These are phyloP conservation scores for Hippocampus comes DNA, from an alignment of 2,113 vertebrate genomes.

Conservation along the genomic window DNA sequence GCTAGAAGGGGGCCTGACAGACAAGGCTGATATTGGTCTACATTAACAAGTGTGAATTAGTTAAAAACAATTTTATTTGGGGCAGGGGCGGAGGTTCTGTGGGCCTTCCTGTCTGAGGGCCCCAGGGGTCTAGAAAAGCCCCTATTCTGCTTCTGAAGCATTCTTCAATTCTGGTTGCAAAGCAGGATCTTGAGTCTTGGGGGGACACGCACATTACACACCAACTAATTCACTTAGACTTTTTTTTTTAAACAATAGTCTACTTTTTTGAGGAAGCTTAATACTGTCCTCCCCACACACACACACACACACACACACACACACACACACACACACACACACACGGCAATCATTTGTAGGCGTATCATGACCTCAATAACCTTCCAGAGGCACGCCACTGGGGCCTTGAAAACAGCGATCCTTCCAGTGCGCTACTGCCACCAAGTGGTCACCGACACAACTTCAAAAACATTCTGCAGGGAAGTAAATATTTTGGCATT, in stretches of 20 bases:
- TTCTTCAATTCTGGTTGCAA: neutral
- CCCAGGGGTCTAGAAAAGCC: neutral
- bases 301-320: constrained; percentile 20
- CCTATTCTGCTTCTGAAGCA: neutral
- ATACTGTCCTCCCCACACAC: constrained; percentile 65
- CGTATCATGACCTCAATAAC: constrained; percentile 66
- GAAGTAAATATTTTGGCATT: neutral
- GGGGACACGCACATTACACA: neutral
- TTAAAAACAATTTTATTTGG: too few species aligned
- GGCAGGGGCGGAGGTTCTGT: neutral
- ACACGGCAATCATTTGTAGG: constrained; percentile 58
- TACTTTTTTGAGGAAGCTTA: constrained; percentile 65
- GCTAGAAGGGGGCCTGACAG: neutral
- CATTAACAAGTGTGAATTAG: too few species aligned
- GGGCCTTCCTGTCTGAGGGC: neutral
- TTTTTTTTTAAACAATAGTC: constrained; percentile 46
- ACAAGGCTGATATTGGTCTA: neutral
- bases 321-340: constrained; percentile 47
- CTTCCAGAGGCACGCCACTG: constrained; percentile 34
- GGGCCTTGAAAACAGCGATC: neutral
- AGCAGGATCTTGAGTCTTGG: neutral
- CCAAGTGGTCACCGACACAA: constrained; percentile 23
- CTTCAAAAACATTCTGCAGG: neutral
- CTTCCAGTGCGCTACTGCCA: constrained; percentile 46
- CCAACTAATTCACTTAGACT: constrained; percentile 4